Percentiles rank a stretch among this genome's conserved stretches.
phyloP scores from a whole-genome alignment of 2,113 vertebrate genomes.

The Boulengeromyrus knoepffleri region DNA sequence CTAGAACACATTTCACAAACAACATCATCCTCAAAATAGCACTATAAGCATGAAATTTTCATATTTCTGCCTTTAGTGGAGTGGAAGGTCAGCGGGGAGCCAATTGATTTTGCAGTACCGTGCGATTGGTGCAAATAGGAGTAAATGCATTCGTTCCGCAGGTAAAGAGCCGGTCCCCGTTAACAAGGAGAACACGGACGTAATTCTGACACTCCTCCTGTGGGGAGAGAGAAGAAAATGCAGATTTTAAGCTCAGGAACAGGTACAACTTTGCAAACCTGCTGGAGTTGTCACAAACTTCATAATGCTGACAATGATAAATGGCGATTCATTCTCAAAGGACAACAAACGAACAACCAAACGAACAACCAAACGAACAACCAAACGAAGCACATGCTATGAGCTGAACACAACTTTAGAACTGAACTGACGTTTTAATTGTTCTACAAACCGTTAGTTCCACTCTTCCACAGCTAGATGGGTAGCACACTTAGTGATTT shows the following conservation, averaged over 20 bases:
- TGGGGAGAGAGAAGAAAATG: background rate
- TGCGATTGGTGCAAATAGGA: slow-evolving; percentile 79
- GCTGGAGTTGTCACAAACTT: background rate
- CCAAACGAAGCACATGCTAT: background rate
- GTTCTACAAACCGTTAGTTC: background rate
- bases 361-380: background rate
- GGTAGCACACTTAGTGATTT: background rate
- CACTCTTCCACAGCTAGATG: background rate
- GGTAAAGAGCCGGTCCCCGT: slow-evolving; percentile 70
- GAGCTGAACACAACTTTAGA: background rate
- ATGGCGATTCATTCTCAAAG: background rate
- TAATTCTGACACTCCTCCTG: slow-evolving; percentile 97
- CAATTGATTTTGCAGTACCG: slow-evolving; percentile 47
- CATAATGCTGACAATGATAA: background rate
- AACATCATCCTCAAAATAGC: background rate
- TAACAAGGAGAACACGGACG: slow-evolving; percentile 81
- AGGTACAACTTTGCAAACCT: no score
- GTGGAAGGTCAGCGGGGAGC: background rate
- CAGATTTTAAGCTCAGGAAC: background rate
- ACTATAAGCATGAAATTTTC: background rate
- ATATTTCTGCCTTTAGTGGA: background rate
- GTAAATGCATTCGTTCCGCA: slow-evolving; percentile 91
- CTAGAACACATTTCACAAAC: background rate
- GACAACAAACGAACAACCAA: background rate
- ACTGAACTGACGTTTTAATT: background rate